Base-by-base conservation (phyloP, 2,888 invertebrate genomes). In the Xanthia togata region DNA sequence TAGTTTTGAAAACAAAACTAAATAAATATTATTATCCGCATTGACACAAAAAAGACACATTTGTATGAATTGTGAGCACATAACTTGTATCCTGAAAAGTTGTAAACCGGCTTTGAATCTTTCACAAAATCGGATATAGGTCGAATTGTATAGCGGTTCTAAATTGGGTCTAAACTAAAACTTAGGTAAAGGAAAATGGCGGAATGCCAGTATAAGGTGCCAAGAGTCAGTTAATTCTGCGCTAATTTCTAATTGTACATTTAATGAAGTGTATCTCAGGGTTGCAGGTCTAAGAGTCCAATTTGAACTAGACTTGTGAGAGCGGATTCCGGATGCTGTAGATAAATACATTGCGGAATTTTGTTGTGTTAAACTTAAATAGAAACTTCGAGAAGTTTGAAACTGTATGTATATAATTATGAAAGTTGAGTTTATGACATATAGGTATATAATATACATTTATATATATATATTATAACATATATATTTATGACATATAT, bases 151-250 rank as follows among this genome's bases (percentile, higher is more conserved):
- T 83, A 89, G 85, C 84, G 87, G 88, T 87, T 88, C 86, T 87
- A 91, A 94, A 93, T 90, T 93, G 86, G 92, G 90, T 91, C 90
- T 91, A 89, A 92, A 91, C 91, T 90, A 89, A 90, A 92, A 91
- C 88, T 79, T 88, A 93, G 93, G 93, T 93, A 91, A 89, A 91
- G 85, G 90, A 85, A 89, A 90, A 94, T 95, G 94, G 95, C 94
- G 79, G 60, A 76, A 83, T 92, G 95, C 95, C 95, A 95, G 92
- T 91, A 83, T 89, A 87, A 91, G 90, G 89, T 93, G 95, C 94
- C 94, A 95, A 94, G 90, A 93, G 90, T 90, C 92, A 90, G 92
- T 93, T 94, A 93, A 93, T 94, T 91, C 90, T 85, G 92, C 87
- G 89, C 92, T 94, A 92, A 94, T 94, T 93, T 92, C 92, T 92